These are phyloP conservation scores for Agrotis ipsilon DNA, from an alignment of 2,888 invertebrate genomes.

Conservation along the genomic window DNA sequence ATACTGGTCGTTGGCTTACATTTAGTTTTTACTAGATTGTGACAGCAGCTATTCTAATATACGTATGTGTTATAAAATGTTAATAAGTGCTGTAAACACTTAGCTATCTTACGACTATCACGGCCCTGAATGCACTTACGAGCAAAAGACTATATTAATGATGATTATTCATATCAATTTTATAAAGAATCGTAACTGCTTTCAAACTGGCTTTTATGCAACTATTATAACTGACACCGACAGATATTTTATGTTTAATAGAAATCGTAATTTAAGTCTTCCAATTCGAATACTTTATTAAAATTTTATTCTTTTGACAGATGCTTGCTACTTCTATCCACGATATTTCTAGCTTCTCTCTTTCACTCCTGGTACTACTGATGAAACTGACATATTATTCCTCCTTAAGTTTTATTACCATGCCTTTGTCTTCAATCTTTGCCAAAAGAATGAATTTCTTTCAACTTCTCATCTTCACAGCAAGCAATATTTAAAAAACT, in stretches of 20 bases:
- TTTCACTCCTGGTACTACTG: conserved; percentile 41
- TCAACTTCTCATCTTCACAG: conserved; percentile 19
- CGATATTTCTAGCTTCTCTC: conserved; percentile 34
- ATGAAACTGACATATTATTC: conserved; percentile 25
- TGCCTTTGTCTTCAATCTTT: conserved; percentile 2
- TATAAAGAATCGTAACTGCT: conserved; percentile 60
- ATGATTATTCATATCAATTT: conserved; percentile 64
- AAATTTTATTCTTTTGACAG: conserved; percentile 32
- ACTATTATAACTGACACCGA: conserved; percentile 52
- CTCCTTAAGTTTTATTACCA: conserved; percentile 19
- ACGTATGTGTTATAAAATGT: conserved; percentile 78
- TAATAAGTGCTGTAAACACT: conserved; percentile 82
- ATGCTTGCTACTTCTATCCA: conserved; percentile 37
- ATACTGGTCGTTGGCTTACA: conserved; percentile 66
- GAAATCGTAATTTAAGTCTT: conserved; percentile 54
- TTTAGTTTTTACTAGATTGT: conserved; percentile 66
- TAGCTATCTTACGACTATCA: conserved; percentile 84
- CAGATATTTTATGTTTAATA: conserved; percentile 42
- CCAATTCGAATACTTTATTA: conserved; percentile 51
- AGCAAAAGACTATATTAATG: conserved; percentile 69
- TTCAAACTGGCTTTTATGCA: conserved; percentile 67
- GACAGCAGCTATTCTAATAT: conserved; percentile 75
- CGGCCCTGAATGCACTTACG: conserved; percentile 83
- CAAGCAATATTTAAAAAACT: conserved; percentile 52
- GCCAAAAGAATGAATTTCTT: conserved; percentile 22